phyloP scores from a whole-genome alignment of 2,113 vertebrate genomes.

The Symphodus melops region DNA sequence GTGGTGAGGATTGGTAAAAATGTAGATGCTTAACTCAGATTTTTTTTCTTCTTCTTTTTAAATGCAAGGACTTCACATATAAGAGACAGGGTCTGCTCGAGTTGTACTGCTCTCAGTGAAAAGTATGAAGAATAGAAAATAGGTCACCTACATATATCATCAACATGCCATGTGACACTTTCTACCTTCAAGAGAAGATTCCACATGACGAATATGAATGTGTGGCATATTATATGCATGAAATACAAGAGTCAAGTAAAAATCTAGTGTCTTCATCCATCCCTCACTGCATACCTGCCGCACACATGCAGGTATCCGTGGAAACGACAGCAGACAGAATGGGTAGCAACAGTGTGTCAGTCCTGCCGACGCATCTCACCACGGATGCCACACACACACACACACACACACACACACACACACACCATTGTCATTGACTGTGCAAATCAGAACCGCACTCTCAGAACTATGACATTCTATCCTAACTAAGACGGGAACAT shows the following conservation, averaged over 20 bases:
- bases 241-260: neutral
- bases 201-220: neutral
- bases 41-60: no score
- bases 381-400: no score
- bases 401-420: no score
- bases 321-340: slow-evolving; percentile 28
- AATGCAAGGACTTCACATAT: no score
- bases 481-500: neutral
- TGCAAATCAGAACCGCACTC: slow-evolving; percentile 18
- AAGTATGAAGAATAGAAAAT: slow-evolving; percentile 5
- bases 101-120: neutral
- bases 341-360: slow-evolving; percentile 63
- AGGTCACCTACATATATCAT: slow-evolving; percentile 19
- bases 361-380: slow-evolving; percentile 42
- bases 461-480: neutral
- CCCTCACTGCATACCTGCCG: slow-evolving; percentile 55
- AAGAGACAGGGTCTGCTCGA: neutral
- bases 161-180: no score
- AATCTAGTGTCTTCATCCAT: slow-evolving; percentile 11
- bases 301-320: slow-evolving; percentile 49
- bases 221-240: neutral
- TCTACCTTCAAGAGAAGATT: neutral
- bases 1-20: neutral
- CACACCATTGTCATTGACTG: no score
- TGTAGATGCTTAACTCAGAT: neutral